Evolutionary conservation across 2,113 vertebrate species (phyloP).

Genomic region (Columba janthina): DNA sequence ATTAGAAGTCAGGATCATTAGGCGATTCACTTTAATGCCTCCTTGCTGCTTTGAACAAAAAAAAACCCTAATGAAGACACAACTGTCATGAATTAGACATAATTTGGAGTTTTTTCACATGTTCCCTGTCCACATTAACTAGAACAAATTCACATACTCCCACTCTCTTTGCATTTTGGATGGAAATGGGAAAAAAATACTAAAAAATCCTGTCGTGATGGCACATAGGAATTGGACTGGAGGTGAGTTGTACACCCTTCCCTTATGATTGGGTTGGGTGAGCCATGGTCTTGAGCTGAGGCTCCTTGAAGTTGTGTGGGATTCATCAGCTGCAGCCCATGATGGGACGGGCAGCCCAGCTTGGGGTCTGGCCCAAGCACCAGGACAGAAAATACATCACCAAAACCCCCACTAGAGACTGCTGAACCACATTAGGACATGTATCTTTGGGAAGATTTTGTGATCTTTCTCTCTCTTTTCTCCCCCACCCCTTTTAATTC

Average conservation of each 20-base stretch:
- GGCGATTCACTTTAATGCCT: neutral
- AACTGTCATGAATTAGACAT: accelerated
- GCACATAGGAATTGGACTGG: neutral
- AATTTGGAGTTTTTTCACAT: neutral
- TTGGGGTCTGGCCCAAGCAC: neutral
- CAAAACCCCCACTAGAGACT: neutral
- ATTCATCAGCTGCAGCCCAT: neutral
- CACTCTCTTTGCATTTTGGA: neutral
- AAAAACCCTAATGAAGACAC: accelerated
- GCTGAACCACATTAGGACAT: neutral
- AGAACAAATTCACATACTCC: neutral
- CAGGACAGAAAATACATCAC: neutral
- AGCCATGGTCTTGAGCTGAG: neutral
- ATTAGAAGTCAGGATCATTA: neutral
- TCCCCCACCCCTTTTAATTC: neutral
- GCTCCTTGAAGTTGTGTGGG: neutral
- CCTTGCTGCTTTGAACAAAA: neutral
- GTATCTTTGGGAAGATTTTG: neutral
- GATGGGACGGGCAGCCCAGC: neutral
- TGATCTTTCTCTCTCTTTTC: too few species aligned
- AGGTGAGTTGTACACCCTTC: neutral
- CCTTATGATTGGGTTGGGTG: neutral
- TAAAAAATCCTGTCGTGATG: neutral
- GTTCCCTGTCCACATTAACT: neutral
- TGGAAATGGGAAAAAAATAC: neutral